A percentile compares a stretch with the other conserved stretches of the same genome.
Evolutionary conservation across 2,113 vertebrate species (phyloP).

Genomic region (Myotis davidii): DNA sequence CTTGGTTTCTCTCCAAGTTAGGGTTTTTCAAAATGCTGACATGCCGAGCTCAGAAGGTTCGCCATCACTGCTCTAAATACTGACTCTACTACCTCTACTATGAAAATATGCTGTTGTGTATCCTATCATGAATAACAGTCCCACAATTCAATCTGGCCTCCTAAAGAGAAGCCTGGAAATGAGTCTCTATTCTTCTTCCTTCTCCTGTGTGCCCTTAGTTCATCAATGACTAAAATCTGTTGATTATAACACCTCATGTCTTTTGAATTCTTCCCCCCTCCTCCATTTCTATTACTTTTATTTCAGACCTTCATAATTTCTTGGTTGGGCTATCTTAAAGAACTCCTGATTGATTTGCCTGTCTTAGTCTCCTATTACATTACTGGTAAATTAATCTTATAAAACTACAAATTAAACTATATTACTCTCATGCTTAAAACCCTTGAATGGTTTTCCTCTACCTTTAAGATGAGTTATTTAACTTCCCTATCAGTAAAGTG

Average conservation of each 20-base stretch:
- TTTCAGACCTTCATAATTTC: background rate
- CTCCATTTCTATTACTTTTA: background rate
- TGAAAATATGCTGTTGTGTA: background rate
- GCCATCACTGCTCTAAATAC: background rate
- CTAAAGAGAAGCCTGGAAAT: background rate
- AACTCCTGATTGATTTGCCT: background rate
- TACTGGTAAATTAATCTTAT: background rate
- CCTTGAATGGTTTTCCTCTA: background rate
- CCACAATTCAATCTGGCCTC: background rate
- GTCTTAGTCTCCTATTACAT: background rate
- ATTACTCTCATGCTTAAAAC: background rate
- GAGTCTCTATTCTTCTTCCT: background rate
- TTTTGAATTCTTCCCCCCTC: background rate
- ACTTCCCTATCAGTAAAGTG: background rate
- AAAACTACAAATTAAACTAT: conserved; percentile 10
- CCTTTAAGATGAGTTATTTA: background rate
- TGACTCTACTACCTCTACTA: background rate
- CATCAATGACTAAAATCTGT: background rate
- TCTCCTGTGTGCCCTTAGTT: background rate
- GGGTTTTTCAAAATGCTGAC: no score
- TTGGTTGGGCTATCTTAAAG: background rate
- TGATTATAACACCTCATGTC: background rate
- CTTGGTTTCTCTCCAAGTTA: no score
- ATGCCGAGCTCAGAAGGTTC: no score
- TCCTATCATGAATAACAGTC: background rate